Percentiles rank a stretch among this genome's conserved stretches.
These are phyloP conservation scores for Sthenelais limicola DNA, from an alignment of 2,888 invertebrate species.

Conservation along the genomic window DNA sequence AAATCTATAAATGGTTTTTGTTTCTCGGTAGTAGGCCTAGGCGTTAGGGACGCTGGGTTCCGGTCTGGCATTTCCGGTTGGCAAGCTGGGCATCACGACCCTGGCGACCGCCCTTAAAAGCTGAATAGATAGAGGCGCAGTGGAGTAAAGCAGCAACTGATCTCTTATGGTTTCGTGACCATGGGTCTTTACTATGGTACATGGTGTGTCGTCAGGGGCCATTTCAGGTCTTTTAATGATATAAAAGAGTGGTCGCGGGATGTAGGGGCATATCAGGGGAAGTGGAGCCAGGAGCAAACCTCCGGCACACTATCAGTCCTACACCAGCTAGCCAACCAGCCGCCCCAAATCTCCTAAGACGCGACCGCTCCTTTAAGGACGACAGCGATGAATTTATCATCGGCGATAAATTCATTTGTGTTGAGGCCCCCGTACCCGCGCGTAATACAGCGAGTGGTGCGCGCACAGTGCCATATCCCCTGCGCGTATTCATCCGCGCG, in stretches of 20 bases:
- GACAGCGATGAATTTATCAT: conserved; percentile 34
- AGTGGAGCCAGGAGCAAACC: background rate
- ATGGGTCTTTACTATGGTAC: conserved; percentile 2
- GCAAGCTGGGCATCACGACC: conserved; percentile 8
- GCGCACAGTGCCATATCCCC: background rate
- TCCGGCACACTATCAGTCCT: conserved; percentile 2
- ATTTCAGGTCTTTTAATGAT: conserved; percentile 9
- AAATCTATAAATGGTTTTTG: too few relatives aligned
- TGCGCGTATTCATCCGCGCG: conserved; percentile 1
- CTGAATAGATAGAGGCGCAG: conserved; percentile 33
- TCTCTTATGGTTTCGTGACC: conserved; percentile 36
- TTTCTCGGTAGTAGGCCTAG: too few relatives aligned
- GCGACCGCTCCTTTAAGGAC: background rate
- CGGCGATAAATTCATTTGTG: conserved; percentile 39
- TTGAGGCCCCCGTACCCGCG: conserved; percentile 7
- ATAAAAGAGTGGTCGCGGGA: too few relatives aligned
- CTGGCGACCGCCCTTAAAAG: background rate
- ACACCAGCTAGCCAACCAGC: background rate
- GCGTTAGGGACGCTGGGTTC: background rate
- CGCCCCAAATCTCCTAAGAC: conserved; percentile 30
- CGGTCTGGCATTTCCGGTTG: conserved; percentile 29
- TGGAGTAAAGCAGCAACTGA: background rate
- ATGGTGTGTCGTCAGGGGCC: too few relatives aligned
- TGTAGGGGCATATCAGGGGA: too few relatives aligned
- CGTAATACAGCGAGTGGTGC: background rate